These are phyloP conservation scores for Hylomyscus alleni DNA, from an alignment of 2,797 vertebrate genomes.

Conservation along the genomic window DNA sequence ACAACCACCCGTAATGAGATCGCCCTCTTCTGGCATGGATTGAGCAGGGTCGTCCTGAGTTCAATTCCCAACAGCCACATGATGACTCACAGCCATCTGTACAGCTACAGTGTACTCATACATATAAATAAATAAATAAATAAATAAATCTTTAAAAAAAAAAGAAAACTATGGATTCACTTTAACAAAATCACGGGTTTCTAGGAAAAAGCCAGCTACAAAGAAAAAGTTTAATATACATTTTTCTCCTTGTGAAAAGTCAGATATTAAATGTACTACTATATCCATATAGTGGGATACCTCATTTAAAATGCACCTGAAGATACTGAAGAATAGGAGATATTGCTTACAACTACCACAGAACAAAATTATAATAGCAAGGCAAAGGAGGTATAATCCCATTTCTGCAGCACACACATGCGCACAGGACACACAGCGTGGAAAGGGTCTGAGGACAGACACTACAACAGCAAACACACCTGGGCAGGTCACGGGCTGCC, in stretches of 20 bases:
- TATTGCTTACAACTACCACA: not conserved
- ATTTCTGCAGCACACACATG: not conserved
- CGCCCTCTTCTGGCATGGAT: too few species aligned
- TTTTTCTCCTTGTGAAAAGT: constrained; percentile 48
- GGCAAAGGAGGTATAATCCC: not conserved
- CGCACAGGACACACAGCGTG: not conserved
- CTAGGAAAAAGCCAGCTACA: constrained; percentile 21
- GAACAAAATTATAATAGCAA: constrained; percentile 5
- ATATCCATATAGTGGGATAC: not conserved
- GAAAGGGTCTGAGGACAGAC: not conserved
- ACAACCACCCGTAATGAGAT: too few species aligned
- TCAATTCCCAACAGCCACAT: too few species aligned
- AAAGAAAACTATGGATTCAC: not conserved
- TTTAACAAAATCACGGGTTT: not conserved
- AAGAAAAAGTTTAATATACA: constrained; percentile 40
- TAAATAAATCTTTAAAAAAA: too few species aligned
- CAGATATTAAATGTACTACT: not conserved
- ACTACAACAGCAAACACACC: not conserved
- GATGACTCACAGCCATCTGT: too few species aligned
- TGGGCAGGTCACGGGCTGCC: not conserved
- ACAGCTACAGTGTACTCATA: too few species aligned
- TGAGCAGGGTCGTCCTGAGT: too few species aligned
- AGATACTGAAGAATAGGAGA: not conserved
- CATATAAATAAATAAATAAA: too few species aligned
- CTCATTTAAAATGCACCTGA: not conserved